Base-by-base conservation (phyloP, 2,797 vertebrate genomes). In the Acanthornis magna region DNA sequence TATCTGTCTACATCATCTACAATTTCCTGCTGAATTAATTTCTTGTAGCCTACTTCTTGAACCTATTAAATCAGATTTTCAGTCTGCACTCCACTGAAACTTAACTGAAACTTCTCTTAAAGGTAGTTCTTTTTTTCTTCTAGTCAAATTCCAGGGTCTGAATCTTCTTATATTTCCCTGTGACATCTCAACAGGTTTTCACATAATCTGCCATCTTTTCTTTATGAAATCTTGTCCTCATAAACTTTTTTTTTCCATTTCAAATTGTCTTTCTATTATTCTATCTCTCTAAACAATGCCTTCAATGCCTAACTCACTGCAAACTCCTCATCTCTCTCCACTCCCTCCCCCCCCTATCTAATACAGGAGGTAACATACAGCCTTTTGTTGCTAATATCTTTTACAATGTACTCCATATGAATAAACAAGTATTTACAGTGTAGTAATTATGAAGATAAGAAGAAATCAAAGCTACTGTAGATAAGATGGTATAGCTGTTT, bases 1-100 rank as follows among this genome's bases (percentile, higher is more conserved):
- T 93, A 87, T 96, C 92, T 95, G 43, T 91, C 84, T 85, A 85
- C 73, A 87, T 71, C 65, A 93, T 92, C 88, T 90, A 88, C 71
- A 91, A 95, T 81, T 95, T 94, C 89, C 85, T 88, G 68, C 72
- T 92, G 89, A 92, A 94, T 89, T 95, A 86, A 92, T 84, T 91
- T 87, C 65, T 92, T 76, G 43, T 62, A 94, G 70, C 70, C 60
- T 91, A 55, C 19, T 94, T 93, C 75, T 92, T 89, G 70, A 95
- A 89, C 66, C 45, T 89, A 32, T 88, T 93, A 66, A 86, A 71
- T 86, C 63, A 86, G 38, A 63, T 88, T 86, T 97, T 78, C 62
- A 85, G 54, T 60, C 66, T 76, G 36, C 42, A 75, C 79, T 86
- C 43, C 40, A 70, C 66, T 91, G 92, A 94, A 94, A 93, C 17